These are phyloP conservation scores for Eupithecia insigniata DNA, from an alignment of 2,888 invertebrate genomes.

Conservation along the genomic window DNA sequence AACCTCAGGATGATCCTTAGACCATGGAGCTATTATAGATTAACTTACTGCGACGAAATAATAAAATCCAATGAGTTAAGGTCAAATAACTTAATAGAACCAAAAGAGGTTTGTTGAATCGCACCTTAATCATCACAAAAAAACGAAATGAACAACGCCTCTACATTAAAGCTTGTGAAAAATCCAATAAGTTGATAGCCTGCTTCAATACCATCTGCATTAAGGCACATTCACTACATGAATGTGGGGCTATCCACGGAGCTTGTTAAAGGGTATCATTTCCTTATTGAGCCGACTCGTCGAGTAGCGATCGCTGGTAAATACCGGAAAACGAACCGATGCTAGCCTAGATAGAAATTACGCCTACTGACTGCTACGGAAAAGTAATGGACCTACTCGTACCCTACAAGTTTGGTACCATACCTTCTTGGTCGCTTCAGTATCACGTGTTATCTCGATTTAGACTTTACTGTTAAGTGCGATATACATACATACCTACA, in stretches of 20 bases:
- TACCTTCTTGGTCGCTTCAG: not conserved
- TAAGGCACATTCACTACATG: constrained; percentile 20
- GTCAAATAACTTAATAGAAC: not conserved
- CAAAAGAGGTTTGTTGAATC: not conserved
- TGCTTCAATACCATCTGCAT: constrained; percentile 2
- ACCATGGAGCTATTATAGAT: too few relatives aligned
- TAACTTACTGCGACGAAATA: not conserved
- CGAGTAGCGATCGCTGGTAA: constrained; percentile 39
- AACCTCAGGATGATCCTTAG: too few relatives aligned
- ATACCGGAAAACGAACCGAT: constrained; percentile 48
- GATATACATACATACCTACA: not conserved
- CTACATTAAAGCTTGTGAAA: not conserved
- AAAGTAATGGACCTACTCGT: not conserved
- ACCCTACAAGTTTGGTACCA: not conserved
- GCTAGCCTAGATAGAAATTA: not conserved
- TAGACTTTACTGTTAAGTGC: not conserved
- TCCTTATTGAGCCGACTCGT: constrained; percentile 40
- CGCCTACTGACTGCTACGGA: not conserved
- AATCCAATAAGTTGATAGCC: not conserved
- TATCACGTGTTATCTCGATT: not conserved
- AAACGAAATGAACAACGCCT: not conserved
- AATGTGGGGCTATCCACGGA: constrained; percentile 32
- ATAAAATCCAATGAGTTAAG: not conserved
- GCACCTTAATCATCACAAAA: not conserved
- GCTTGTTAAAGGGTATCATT: constrained; percentile 45